Percentiles rank a stretch among this genome's conserved stretches.
Conservation (phyloP, 2,113 vertebrate species). For the Lucifuga dentata region DNA sequence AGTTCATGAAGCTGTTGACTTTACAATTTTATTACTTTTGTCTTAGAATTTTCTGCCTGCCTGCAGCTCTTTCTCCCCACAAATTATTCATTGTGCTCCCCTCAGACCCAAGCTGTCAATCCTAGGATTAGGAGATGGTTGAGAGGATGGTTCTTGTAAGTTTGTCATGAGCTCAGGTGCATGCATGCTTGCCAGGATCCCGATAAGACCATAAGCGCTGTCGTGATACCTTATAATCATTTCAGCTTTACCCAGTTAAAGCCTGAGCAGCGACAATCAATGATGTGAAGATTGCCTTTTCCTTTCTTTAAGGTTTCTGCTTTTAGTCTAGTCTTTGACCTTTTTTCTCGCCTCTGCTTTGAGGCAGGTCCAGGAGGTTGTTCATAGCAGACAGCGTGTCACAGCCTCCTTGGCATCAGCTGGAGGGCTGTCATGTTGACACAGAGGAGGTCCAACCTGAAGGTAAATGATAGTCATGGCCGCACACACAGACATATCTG, state of each 20-base stretch:
- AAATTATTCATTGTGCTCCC: conserved; percentile 68
- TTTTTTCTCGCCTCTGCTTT: conserved; percentile 7
- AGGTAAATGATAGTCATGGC: conserved; percentile 25
- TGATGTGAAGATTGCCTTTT: neutral
- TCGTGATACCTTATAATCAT: conserved; percentile 4
- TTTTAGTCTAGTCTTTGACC: conserved; percentile 15
- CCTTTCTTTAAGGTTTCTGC: neutral
- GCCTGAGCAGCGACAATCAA: neutral
- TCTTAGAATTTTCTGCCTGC: conserved; percentile 64
- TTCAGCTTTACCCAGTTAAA: conserved; percentile 2
- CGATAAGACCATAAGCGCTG: conserved; percentile 6
- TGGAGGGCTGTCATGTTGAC: neutral
- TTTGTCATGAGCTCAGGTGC: conserved; percentile 49
- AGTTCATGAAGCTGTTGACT: conserved; percentile 80
- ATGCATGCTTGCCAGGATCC: conserved; percentile 7
- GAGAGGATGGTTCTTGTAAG: conserved; percentile 29
- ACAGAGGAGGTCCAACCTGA: neutral
- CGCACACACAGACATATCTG: neutral
- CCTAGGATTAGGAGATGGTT: conserved; percentile 32
- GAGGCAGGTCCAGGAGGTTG: neutral
- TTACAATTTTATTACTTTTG: conserved; percentile 78
- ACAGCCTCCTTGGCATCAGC: neutral
- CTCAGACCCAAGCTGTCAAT: conserved; percentile 59
- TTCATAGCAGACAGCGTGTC: conserved; percentile 45
- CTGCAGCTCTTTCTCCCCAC: conserved; percentile 66